Percentiles rank a stretch among this genome's conserved stretches.
These are phyloP conservation scores for Drosophila paulistorum DNA, from an alignment of 1,140 invertebrate species.

Conservation along the genomic window DNA sequence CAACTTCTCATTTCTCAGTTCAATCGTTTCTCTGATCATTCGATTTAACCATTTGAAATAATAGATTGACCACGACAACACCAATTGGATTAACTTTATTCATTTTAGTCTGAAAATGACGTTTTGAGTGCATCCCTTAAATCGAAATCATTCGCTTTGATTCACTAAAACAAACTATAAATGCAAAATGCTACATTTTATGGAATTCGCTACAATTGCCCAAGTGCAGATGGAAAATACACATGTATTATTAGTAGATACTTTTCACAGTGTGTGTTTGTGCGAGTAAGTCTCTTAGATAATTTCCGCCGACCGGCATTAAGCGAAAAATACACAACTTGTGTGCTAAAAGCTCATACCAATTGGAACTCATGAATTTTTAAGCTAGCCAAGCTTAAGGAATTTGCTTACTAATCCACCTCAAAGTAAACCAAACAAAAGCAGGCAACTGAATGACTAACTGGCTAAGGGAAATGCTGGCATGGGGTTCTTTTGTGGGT, in stretches of 20 bases:
- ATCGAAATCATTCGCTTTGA: no score
- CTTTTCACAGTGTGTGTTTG: background rate
- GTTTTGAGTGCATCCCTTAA: no score
- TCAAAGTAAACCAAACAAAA: constrained; percentile 37
- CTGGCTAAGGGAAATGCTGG: background rate
- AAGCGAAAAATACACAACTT: background rate
- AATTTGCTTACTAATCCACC: constrained; percentile 50
- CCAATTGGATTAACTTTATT: no score
- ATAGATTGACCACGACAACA: no score
- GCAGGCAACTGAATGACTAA: constrained; percentile 32
- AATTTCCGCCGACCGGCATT: constrained; percentile 5
- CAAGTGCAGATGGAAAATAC: background rate
- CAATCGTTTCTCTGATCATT: no score
- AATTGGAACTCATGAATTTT: constrained; percentile 33
- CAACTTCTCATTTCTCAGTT: no score
- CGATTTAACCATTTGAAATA: no score
- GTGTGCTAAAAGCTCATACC: constrained; percentile 46
- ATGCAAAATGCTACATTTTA: no score
- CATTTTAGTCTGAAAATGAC: no score
- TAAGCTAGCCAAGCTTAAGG: constrained; percentile 42
- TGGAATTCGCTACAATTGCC: no score
- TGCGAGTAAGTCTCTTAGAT: background rate
- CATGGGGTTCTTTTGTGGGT: background rate
- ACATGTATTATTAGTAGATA: background rate
- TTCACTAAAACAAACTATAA: no score